Evolutionary conservation across 2,113 vertebrate genomes (phyloP).

Genomic region (Forbesichthys papilliferus): DNA sequence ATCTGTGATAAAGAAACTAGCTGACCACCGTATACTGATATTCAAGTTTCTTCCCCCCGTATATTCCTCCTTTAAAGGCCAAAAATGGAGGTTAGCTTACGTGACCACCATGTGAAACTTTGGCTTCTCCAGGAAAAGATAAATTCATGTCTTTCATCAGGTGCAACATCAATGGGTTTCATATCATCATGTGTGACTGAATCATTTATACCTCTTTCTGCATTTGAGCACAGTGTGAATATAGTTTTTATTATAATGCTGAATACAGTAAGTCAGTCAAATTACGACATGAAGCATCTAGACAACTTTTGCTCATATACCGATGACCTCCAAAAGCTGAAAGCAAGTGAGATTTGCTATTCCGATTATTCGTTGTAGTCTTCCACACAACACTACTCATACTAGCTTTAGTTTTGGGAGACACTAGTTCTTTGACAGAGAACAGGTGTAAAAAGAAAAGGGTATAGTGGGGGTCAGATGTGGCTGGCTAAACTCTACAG

Average conservation of each 20-base stretch:
- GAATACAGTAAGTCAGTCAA: too few relatives aligned
- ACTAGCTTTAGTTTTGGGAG: neutral
- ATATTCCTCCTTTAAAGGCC: neutral
- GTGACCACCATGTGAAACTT: constrained; percentile 4
- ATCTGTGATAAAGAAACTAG: constrained; percentile 30
- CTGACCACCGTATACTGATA: constrained; percentile 4
- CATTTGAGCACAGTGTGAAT: neutral
- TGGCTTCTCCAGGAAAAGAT: neutral
- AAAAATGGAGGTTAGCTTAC: constrained; percentile 4
- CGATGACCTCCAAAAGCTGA: too few relatives aligned
- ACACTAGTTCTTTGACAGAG: constrained; percentile 2
- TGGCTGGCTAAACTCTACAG: constrained; percentile 43
- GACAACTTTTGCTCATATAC: too few relatives aligned
- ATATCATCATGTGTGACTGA: constrained; percentile 20
- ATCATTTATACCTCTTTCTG: constrained; percentile 4
- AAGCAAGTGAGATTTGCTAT: too few relatives aligned
- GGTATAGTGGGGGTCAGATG: constrained; percentile 45
- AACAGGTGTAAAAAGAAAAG: constrained; percentile 49
- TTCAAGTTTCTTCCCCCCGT: too few relatives aligned
- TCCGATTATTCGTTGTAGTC: neutral
- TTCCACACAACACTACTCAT: neutral
- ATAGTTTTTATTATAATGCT: too few relatives aligned
- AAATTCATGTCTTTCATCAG: constrained; percentile 10
- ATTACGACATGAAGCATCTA: too few relatives aligned
- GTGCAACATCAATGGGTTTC: constrained; percentile 6